A percentile compares a stretch with the other conserved stretches of the same genome.
phyloP scores from a whole-genome alignment of 30 jellyfish, hydroid and myxozoan species.

The Pseudorhiza aurosa region DNA sequence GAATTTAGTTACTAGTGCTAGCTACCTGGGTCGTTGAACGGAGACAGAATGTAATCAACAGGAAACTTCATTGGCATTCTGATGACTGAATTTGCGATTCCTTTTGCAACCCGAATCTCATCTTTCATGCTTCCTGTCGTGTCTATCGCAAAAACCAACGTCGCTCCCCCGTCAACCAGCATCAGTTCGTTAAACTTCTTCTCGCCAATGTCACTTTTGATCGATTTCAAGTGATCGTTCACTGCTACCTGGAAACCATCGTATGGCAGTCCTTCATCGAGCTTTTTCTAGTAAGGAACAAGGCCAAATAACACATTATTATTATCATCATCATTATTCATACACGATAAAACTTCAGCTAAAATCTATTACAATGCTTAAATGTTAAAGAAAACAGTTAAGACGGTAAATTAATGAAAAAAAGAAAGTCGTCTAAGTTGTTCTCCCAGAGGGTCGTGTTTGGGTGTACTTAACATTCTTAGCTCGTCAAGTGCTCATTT shows the following conservation, averaged over 20 bases:
- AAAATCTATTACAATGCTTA: no score
- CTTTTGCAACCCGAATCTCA: slow-evolving; percentile 68
- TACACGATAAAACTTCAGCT: no score
- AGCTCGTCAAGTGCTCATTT: no score
- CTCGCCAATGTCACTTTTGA: slow-evolving; percentile 56
- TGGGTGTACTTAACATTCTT: no score
- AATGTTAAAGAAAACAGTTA: no score
- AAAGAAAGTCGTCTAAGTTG: no score
- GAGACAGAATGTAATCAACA: slow-evolving; percentile 84
- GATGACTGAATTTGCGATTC: slow-evolving; percentile 62
- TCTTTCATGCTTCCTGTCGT: slow-evolving; percentile 82
- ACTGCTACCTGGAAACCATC: slow-evolving; percentile 54
- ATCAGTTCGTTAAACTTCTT: slow-evolving; percentile 41
- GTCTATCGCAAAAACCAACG: slow-evolving; percentile 72
- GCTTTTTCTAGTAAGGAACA: slow-evolving; percentile 65
- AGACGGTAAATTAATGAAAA: no score
- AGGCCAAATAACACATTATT: no score
- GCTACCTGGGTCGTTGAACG: slow-evolving; percentile 92
- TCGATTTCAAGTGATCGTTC: slow-evolving; percentile 21
- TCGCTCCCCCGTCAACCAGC: slow-evolving; percentile 69
- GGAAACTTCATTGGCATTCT: slow-evolving; percentile 51
- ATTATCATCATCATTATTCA: no score
- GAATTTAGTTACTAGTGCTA: no score
- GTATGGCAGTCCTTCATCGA: slow-evolving; percentile 71
- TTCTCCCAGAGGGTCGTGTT: no score